Conservation (phyloP, 2,888 invertebrate species). For the Synergus laeviventris region DNA sequence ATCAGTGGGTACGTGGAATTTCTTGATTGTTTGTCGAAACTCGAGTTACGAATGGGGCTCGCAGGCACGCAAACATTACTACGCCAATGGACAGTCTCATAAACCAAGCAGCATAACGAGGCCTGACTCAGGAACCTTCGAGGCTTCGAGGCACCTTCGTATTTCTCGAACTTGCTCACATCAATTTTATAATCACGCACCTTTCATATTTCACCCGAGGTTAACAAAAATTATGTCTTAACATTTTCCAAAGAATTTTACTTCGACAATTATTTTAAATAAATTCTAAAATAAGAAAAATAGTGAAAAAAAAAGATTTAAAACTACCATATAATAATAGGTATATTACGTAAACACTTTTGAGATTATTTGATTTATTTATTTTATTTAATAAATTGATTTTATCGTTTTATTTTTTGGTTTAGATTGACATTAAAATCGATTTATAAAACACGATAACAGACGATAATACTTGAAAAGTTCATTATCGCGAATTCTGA, state of each 20-base stretch:
- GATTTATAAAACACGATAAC: neutral
- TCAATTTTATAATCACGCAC: conserved; percentile 15
- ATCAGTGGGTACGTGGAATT: neutral
- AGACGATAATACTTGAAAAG: neutral
- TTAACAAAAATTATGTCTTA: conserved; percentile 3
- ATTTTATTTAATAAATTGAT: no score
- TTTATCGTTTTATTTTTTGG: neutral
- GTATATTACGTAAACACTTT: no score
- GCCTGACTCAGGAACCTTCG: conserved; percentile 23
- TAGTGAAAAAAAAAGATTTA: no score
- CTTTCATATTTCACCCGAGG: neutral
- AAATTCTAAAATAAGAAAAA: neutral
- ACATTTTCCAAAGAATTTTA: neutral
- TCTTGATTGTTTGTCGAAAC: conserved; percentile 37
- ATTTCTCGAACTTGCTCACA: conserved; percentile 26
- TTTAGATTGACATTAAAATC: neutral
- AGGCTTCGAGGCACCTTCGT: conserved; percentile 11
- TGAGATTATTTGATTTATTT: no score
- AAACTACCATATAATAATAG: no score
- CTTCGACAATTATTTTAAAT: neutral
- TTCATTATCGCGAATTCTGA: neutral
- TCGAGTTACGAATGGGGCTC: conserved; percentile 28
- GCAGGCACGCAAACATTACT: conserved; percentile 21
- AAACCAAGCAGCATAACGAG: conserved; percentile 35
- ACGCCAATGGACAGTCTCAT: conserved; percentile 40